Conservation (phyloP, 2,113 vertebrate genomes). For the Nannospalax galili region DNA sequence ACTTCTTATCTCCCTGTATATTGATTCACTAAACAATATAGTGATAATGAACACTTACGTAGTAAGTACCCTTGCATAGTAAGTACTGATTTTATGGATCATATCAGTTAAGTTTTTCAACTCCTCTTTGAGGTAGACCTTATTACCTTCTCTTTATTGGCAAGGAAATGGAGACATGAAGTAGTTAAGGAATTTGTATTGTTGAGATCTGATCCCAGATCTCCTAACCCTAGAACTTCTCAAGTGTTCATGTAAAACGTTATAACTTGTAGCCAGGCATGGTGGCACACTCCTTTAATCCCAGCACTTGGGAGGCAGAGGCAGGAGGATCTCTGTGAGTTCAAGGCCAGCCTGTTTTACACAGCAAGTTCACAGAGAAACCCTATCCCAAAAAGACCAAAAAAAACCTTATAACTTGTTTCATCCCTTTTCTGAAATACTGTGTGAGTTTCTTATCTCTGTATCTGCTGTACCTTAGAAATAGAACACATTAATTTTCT, state of each 20-base stretch:
- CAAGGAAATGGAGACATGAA: neutral
- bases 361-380: no score
- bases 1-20: neutral
- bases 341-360: no score
- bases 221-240: neutral
- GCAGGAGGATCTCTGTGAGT: no score
- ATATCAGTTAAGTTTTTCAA: constrained; percentile 4
- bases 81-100: neutral
- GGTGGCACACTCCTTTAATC: no score
- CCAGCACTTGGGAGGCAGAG: no score
- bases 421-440: neutral
- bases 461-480: neutral
- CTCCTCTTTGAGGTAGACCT: neutral
- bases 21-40: neutral
- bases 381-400: no score
- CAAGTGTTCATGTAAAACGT: neutral
- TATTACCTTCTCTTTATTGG: neutral
- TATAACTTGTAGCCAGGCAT: no score
- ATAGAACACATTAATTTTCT: neutral
- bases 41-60: neutral
- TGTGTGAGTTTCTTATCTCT: neutral
- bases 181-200: neutral
- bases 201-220: neutral
- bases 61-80: neutral
- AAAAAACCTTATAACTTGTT: no score